Evolutionary conservation across 2,888 invertebrate genomes (phyloP), one percentile per base, ranked within the genome.

Genomic region (Lobophora halterata): DNA sequence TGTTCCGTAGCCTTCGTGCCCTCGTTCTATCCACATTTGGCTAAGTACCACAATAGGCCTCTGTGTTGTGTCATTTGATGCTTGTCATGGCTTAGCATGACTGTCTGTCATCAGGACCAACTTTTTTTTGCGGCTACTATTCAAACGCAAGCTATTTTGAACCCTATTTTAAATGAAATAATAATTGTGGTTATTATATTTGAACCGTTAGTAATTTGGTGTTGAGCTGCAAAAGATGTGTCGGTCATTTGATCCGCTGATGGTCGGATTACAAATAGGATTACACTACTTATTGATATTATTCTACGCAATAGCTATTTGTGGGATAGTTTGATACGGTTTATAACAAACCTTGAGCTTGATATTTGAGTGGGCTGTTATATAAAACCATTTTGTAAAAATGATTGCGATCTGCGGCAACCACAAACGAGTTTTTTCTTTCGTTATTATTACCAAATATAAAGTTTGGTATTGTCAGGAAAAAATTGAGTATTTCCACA

Each of bases 191-290:
- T 20, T 7, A 13, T 17, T n/a, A 7, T 3, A 14, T 4, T 11
- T 10, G 9, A 12, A 13, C n/a, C n/a, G 29, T 23, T 18, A 31
- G 17, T 38, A 25, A 4, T 1, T 14, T 38, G 24, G 41, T 40
- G 2, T 8, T 26, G 24, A 41, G 43, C 43, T 48, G 36, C 36
- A 36, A 52, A 52, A 49, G 51, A 49, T 40, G 47, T 55, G 67
- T 58, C 64, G 69, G 72, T 66, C 68, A 78, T 72, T 65, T 58
- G 68, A 77, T 62, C 58, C 64, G 39, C 47, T 46, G 52, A 49
- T 47, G 45, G 56, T 66, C 65, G 38, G 54, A 60, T 73, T 71
- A 62, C 61, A 74, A 74, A 73, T 69, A 70, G 58, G 63, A 66
- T 65, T 58, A 50, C 53, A 47, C 48, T 55, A 47, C 42, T 51